Conservation (phyloP, 1,140 invertebrate genomes). For the Scaptomyza graminum region DNA sequence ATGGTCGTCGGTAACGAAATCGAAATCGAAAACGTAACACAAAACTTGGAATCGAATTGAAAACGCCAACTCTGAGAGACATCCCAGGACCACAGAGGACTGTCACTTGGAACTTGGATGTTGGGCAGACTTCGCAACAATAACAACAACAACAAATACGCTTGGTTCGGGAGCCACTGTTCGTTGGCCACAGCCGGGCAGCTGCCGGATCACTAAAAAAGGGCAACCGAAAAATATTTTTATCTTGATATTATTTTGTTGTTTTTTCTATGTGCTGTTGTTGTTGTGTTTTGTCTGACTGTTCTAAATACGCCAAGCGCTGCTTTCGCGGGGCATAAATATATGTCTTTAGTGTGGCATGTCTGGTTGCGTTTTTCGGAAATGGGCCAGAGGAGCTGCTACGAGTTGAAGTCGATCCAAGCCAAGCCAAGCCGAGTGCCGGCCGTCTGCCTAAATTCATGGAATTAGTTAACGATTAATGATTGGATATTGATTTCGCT, state of each 20-base stretch:
- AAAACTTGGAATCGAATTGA: slow-evolving; percentile 71
- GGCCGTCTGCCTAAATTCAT: slow-evolving; percentile 69
- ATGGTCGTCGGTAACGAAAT: slow-evolving; percentile 52
- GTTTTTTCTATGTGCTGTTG: slow-evolving; percentile 29
- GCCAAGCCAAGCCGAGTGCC: slow-evolving; percentile 16
- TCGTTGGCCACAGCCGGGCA: slow-evolving; percentile 25
- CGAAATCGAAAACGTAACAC: slow-evolving; percentile 69
- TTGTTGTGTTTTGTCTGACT: slow-evolving; percentile 37
- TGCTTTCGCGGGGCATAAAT: slow-evolving; percentile 71
- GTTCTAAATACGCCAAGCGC: slow-evolving; percentile 80
- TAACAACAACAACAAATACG: slow-evolving; percentile 64
- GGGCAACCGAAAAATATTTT: slow-evolving; percentile 75
- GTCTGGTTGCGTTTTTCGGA: slow-evolving; percentile 79
- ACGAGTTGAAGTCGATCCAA: slow-evolving; percentile 22
- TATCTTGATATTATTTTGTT: slow-evolving; percentile 75
- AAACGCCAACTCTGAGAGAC: slow-evolving; percentile 47
- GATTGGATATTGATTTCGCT: slow-evolving; percentile 79
- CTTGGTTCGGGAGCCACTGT: slow-evolving; percentile 66
- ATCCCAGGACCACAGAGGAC: slow-evolving; percentile 47
- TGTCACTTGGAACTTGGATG: slow-evolving; percentile 13
- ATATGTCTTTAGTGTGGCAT: slow-evolving; percentile 81
- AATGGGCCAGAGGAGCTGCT: slow-evolving; percentile 54
- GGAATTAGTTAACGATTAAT: slow-evolving; percentile 83
- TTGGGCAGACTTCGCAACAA: slow-evolving; percentile 46
- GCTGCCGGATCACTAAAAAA: slow-evolving; percentile 57